phyloP scores from a whole-genome alignment of 2,888 invertebrate genomes.

The Nyleta sp. region DNA sequence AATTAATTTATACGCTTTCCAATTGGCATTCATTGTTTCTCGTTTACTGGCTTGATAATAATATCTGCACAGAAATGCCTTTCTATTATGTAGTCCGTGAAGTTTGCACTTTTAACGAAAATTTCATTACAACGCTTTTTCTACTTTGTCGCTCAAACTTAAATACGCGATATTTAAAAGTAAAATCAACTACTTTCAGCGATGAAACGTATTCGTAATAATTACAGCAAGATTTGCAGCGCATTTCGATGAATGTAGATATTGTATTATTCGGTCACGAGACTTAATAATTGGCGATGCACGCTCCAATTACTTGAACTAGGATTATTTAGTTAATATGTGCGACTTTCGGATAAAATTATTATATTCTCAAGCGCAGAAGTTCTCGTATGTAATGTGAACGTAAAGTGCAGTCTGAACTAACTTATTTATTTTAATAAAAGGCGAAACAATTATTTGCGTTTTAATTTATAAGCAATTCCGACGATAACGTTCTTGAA shows the following conservation, averaged over 20 bases:
- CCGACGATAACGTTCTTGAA: no score
- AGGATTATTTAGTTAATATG: constrained; percentile 48
- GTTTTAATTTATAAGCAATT: no score
- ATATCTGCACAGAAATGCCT: constrained; percentile 1
- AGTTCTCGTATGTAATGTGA: not conserved
- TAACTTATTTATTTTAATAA: not conserved
- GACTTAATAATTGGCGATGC: constrained; percentile 50
- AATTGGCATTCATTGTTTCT: constrained; percentile 51
- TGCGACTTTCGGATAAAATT: constrained; percentile 18
- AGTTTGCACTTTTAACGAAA: not conserved
- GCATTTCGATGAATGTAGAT: constrained; percentile 45
- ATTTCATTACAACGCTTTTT: not conserved
- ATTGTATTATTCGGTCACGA: constrained; percentile 47
- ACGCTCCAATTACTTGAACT: constrained; percentile 50
- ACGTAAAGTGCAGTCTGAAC: not conserved
- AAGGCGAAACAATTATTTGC: no score
- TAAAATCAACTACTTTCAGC: not conserved
- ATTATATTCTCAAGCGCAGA: not conserved
- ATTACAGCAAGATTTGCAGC: constrained; percentile 26
- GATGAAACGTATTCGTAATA: constrained; percentile 7
- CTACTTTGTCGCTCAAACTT: not conserved
- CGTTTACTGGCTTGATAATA: constrained; percentile 19
- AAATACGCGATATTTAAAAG: not conserved
- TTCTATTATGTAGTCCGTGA: no score
- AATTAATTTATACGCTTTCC: constrained; percentile 45